These are phyloP conservation scores for Morone saxatilis DNA, from an alignment of 2,113 vertebrate genomes.

Conservation along the genomic window DNA sequence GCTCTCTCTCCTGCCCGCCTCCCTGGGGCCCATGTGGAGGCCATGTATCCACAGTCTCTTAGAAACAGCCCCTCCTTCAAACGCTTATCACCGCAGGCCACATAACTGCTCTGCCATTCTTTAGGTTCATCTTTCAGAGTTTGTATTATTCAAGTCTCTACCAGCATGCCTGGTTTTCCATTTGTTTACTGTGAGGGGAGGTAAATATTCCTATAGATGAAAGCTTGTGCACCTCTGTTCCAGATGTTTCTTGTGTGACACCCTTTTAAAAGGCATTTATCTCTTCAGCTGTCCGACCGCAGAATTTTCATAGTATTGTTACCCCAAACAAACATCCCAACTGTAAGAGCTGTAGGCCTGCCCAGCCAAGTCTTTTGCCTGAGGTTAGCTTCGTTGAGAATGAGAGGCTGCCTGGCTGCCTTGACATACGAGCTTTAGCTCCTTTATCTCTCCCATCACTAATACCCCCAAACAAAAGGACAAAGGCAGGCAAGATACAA, in stretches of 20 bases:
- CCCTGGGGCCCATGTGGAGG: conserved; percentile 22
- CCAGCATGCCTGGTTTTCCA: conserved; percentile 35
- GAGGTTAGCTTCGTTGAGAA: conserved; percentile 64
- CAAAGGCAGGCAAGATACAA: conserved; percentile 62
- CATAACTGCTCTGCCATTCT: conserved; percentile 32
- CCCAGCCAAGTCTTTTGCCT: conserved; percentile 70
- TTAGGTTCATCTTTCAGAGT: conserved; percentile 49
- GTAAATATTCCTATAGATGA: conserved; percentile 54
- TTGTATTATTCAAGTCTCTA: conserved; percentile 32
- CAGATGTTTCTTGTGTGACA: conserved; percentile 63
- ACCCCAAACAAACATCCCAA: conserved; percentile 77
- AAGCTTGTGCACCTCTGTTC: conserved; percentile 48
- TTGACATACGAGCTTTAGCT: conserved; percentile 70
- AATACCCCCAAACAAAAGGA: conserved; percentile 76
- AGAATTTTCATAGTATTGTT: conserved; percentile 68
- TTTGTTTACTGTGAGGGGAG: conserved; percentile 44
- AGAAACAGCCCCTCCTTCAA: conserved; percentile 44
- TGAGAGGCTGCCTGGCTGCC: conserved; percentile 45
- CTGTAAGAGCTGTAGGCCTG: conserved; percentile 69
- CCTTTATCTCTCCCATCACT: conserved; percentile 66
- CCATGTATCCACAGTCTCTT: conserved; percentile 10
- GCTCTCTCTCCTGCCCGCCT: not conserved
- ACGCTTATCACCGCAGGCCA: conserved; percentile 34
- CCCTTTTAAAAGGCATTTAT: conserved; percentile 46
- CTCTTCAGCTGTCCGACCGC: conserved; percentile 51